Evolutionary conservation across 2,797 vertebrate genomes (phyloP).

Genomic region (Coregonus ussuriensis): DNA sequence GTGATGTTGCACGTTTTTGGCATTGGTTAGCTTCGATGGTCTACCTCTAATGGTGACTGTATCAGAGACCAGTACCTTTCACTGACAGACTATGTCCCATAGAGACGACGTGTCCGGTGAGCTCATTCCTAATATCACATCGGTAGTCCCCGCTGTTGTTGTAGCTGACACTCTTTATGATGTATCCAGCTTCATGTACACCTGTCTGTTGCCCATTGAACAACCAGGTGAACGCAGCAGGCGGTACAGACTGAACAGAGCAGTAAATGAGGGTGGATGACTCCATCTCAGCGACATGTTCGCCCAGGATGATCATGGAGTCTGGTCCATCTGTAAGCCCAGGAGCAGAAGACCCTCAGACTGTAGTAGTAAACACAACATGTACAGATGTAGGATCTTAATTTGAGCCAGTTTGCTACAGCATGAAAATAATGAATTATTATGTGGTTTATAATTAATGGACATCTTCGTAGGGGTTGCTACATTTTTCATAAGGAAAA

Average conservation of each 20-base stretch:
- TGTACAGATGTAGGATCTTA: neutral
- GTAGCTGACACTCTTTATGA: conserved; percentile 11
- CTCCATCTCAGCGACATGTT: neutral
- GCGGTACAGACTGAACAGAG: conserved; percentile 25
- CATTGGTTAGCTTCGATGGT: no score
- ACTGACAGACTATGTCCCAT: conserved; percentile 4
- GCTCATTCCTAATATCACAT: conserved; percentile 27
- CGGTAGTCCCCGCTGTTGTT: conserved; percentile 29
- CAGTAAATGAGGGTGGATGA: conserved; percentile 37
- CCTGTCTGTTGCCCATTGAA: conserved; percentile 21
- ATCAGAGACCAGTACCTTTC: conserved; percentile 12
- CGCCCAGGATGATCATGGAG: conserved; percentile 14
- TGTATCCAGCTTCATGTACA: conserved; percentile 5
- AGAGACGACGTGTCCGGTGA: neutral
- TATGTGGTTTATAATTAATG: neutral
- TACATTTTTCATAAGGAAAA: no score
- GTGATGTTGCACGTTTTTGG: neutral
- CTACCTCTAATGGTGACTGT: neutral
- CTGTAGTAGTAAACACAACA: neutral
- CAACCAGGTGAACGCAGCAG: conserved; percentile 34
- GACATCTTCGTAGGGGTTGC: no score
- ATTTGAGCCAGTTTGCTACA: no score
- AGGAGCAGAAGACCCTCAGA: neutral
- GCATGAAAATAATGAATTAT: neutral
- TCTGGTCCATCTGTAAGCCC: conserved; percentile 44